Base-by-base conservation (phyloP, 2,113 vertebrate species). In the Ophthalmolycus amberensis region DNA sequence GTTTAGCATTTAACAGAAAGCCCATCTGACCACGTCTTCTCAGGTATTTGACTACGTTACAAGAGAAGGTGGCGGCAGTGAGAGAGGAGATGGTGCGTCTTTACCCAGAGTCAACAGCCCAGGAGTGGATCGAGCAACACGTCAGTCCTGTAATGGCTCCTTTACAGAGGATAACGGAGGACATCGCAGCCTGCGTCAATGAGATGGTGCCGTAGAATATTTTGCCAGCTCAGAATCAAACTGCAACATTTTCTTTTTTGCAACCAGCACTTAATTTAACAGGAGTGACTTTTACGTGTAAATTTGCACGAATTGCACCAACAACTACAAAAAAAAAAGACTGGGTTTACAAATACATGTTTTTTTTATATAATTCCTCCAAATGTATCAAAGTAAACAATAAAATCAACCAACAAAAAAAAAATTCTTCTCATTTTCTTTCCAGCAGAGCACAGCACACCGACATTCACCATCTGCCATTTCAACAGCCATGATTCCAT, bases 41-140 rank as follows among this genome's bases (percentile, higher is more conserved):
- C 82, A 99, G 98, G 71, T 96, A 96, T 58, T 80, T 97, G 86
- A 88, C 92, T 58, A 87, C 91, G 66, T 90, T 97, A 94, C 94
- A 93, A 3, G 38, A 89, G 54, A 92, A 96, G 18, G 88, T 87
- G 10, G 93, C 80, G n/a, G 95, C 95, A 9, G 87, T 99, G 59
- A 94, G 90, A 65, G 91, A 84, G 3, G 96, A 96, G 89, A 95
- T 99, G 95, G 75, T 85, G 8, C 89, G 72, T 2, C 83, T 96
- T 66, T 99, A 97, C 91, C 95, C 95, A 66, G 79, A 90, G 0
- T 91, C 95, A 11, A 89, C 97, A 0, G 90, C 94, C 58, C 95
- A 97, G 74, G 98, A 99, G 86, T 99, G 98, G 98, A 90, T 97
- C 72, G 96, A 97, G 75, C 97, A 99, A 85, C 97, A 99, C 0